A percentile compares a stretch with the other conserved stretches of the same genome.
Conservation (phyloP, 2,797 vertebrate species). For the Bovichtus variegatus region DNA sequence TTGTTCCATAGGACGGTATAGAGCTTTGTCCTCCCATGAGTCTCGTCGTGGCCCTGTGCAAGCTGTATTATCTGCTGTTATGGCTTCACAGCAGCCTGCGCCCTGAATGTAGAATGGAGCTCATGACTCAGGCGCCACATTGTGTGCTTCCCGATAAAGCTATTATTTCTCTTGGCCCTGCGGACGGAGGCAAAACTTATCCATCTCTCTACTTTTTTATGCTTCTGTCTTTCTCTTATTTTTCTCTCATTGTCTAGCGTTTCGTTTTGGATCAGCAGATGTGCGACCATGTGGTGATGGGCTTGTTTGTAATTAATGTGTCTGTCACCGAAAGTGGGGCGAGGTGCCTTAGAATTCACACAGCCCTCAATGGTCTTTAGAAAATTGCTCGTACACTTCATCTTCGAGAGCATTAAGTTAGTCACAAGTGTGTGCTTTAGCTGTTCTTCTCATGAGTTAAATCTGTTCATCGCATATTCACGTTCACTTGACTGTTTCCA, state of each 20-base stretch:
- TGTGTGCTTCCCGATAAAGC: conserved; percentile 77
- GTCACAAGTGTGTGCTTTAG: conserved; percentile 23
- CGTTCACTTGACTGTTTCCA: conserved; percentile 75
- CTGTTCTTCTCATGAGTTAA: conserved; percentile 24
- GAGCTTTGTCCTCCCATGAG: conserved; percentile 73
- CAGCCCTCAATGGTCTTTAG: conserved; percentile 16
- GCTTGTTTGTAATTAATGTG: conserved; percentile 64
- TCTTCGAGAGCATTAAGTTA: conserved; percentile 43
- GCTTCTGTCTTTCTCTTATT: conserved; percentile 52
- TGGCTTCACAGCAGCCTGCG: conserved; percentile 58
- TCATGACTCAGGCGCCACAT: conserved; percentile 73
- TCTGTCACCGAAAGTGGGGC: conserved; percentile 47
- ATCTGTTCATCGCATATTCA: conserved; percentile 44
- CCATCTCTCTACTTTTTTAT: conserved; percentile 63
- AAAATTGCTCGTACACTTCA: conserved; percentile 31
- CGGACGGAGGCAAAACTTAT: conserved; percentile 62
- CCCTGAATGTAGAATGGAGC: conserved; percentile 72
- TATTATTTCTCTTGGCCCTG: conserved; percentile 79
- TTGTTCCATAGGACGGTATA: conserved; percentile 70
- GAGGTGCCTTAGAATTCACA: conserved; percentile 19
- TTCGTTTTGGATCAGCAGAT: conserved; percentile 71
- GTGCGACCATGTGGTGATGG: conserved; percentile 51
- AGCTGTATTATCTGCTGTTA: conserved; percentile 74
- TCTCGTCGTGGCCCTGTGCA: conserved; percentile 62
- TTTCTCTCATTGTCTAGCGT: conserved; percentile 50